Conservation (phyloP, 1,140 invertebrate species). For the Anoplophora glabripennis region DNA sequence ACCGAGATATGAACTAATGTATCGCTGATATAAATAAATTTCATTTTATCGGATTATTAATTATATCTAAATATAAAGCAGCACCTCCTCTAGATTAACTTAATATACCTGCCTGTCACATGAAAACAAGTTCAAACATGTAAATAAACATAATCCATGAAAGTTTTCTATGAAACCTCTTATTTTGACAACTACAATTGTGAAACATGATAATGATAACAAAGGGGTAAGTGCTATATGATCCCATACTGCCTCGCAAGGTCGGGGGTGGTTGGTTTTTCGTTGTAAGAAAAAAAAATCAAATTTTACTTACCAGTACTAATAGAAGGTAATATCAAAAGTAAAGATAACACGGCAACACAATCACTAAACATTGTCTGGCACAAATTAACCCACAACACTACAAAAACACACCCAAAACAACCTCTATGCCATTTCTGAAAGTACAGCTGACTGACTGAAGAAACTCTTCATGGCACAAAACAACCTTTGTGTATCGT, state of each 20-base stretch:
- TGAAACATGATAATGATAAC: too few species aligned
- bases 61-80: too few species aligned
- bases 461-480: constrained; percentile 1
- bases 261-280: neutral
- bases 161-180: too few species aligned
- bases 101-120: too few species aligned
- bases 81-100: too few species aligned
- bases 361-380: constrained; percentile 42
- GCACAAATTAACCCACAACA: constrained; percentile 9
- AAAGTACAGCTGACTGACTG: constrained; percentile 15
- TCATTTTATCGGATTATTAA: too few species aligned
- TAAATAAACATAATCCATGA: too few species aligned
- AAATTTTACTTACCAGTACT: constrained; percentile 10
- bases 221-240: too few species aligned
- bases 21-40: too few species aligned
- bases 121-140: too few species aligned
- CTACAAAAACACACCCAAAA: constrained; percentile 18
- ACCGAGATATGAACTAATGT: too few species aligned
- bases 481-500: neutral
- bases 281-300: neutral
- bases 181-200: too few species aligned
- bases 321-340: constrained; percentile 15
- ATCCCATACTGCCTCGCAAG: neutral
- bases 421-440: constrained; percentile 13
- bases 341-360: constrained; percentile 15